Base-by-base conservation (phyloP, 2,113 vertebrate species). In the Rafetus swinhoei region DNA sequence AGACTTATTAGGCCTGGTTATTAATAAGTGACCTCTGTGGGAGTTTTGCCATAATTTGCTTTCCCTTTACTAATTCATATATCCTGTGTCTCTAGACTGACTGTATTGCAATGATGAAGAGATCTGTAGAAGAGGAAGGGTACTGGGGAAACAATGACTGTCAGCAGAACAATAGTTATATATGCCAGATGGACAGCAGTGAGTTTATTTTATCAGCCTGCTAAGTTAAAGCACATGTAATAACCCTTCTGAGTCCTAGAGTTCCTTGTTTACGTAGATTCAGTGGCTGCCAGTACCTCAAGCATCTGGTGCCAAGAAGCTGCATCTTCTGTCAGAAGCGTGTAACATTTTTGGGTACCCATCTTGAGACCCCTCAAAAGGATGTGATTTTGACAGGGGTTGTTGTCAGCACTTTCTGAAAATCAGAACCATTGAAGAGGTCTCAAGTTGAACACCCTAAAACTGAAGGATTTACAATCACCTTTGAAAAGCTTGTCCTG, bases 121-220 rank as follows among this genome's bases (percentile, higher is more conserved):
- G 55, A 29, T 93, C 84, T 45, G 62, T 9, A 82, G 16, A 83
- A 85, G 16, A 86, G 87, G 62, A 62, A 86, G 85, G 87, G 1
- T 79, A 76, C 35, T 97, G 95, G 95, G 74, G 91, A 92, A 90
- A 85, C 55, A 88, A 65, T 35, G 93, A 84, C 55, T 96, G 94
- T 55, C 74, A 86, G 9, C 24, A 84, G 9, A 96, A 94, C 0
- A 96, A 94, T 89, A 89, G 95, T 45, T 97, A 82, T 50, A 87
- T 96, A 81, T 96, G 96, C 83, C 95, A 95, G 87, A 95, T 90
- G 89, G 87, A 92, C 87, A 96, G 94, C 0, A 39, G 88, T 96
- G 93, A 95, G 92, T 93, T 84, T 91, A 21, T 19, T 83, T 93
- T 74, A 39, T 86, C 27, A 21, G 29, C 6, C 1, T 24, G 62